These are phyloP conservation scores for Pseudoatta argentina DNA, from an alignment of 1,140 invertebrate genomes.

Conservation along the genomic window DNA sequence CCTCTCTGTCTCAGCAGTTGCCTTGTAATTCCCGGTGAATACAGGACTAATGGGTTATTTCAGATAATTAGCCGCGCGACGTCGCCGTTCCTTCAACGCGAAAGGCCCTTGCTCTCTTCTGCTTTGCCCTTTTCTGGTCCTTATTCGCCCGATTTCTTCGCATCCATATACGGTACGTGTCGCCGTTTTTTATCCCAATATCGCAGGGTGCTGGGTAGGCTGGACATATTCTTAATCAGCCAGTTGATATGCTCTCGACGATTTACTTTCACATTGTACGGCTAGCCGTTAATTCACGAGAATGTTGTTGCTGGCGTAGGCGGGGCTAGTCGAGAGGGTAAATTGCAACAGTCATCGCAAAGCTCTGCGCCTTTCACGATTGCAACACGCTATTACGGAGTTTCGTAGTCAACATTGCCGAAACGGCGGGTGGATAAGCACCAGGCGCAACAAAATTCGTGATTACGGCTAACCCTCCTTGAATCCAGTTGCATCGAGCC, in stretches of 20 bases:
- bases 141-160: slow-evolving; percentile 27
- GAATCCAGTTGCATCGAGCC: background rate
- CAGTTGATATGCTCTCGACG: slow-evolving; percentile 17
- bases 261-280: slow-evolving; percentile 33
- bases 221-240: slow-evolving; percentile 53
- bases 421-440: slow-evolving; percentile 46
- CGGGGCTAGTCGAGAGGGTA: slow-evolving; percentile 57
- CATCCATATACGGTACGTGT: slow-evolving; percentile 25
- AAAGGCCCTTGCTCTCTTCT: slow-evolving; percentile 59
- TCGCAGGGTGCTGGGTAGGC: background rate
- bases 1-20: slow-evolving; percentile 65
- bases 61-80: slow-evolving; percentile 82
- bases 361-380: slow-evolving; percentile 46
- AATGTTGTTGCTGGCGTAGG: slow-evolving; percentile 38
- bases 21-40: slow-evolving; percentile 79
- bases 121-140: slow-evolving; percentile 8
- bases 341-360: slow-evolving; percentile 54
- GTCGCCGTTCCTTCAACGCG: slow-evolving; percentile 67
- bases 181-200: background rate
- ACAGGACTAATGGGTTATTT: slow-evolving; percentile 84
- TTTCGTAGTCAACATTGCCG: slow-evolving; percentile 50
- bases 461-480: slow-evolving; percentile 25
- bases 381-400: slow-evolving; percentile 41
- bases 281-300: slow-evolving; percentile 33
- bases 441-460: slow-evolving; percentile 44